phyloP scores from a whole-genome alignment of 2,113 vertebrate species.

The Podocnemis expansa region DNA sequence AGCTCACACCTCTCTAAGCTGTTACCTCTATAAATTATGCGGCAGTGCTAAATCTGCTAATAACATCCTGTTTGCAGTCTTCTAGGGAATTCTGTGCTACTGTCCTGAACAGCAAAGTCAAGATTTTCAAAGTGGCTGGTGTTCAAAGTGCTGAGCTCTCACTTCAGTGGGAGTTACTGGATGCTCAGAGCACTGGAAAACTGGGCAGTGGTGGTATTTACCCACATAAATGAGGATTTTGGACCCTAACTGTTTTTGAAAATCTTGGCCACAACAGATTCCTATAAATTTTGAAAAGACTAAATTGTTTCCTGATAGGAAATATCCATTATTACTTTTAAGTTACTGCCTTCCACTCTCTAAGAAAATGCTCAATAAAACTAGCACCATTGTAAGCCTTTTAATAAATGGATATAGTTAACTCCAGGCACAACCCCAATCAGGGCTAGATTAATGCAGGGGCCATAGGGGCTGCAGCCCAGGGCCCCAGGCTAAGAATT shows the following conservation, averaged over 20 bases:
- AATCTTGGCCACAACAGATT: background rate
- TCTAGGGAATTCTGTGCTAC: background rate
- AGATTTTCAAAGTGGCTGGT: background rate
- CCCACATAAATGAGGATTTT: background rate
- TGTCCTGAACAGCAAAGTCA: background rate
- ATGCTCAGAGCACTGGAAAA: background rate
- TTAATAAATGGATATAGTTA: background rate
- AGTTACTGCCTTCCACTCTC: background rate
- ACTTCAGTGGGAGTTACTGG: background rate
- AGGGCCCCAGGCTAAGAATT: no score
- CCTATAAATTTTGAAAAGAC: background rate
- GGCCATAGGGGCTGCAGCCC: no score
- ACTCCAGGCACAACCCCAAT: background rate
- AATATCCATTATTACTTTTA: background rate
- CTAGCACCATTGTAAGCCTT: background rate
- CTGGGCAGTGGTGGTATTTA: background rate
- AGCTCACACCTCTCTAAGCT: fast-evolving
- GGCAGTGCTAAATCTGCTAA: conserved; percentile 15
- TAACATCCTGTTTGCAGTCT: background rate
- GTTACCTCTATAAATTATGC: background rate
- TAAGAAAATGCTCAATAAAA: background rate
- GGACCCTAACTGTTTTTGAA: background rate
- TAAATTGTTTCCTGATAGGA: background rate
- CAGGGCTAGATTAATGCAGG: no score
- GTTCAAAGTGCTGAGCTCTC: background rate